These are phyloP conservation scores for Alloplasta piceator DNA, from an alignment of 2,888 invertebrate genomes.

Conservation along the genomic window DNA sequence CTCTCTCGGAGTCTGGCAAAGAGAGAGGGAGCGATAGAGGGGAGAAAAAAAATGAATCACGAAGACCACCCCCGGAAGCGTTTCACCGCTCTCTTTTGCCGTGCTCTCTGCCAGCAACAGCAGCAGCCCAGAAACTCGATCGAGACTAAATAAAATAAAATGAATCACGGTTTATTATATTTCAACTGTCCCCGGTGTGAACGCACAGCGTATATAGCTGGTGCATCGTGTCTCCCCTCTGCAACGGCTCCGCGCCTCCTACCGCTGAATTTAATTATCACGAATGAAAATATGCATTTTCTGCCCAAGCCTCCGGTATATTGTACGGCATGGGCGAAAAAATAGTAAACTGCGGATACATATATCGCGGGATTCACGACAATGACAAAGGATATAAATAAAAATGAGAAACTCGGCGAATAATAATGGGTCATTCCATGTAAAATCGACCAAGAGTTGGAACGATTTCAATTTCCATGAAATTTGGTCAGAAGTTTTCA, in stretches of 20 bases:
- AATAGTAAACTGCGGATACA: no score
- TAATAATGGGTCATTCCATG: no score
- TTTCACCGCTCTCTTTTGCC: not conserved
- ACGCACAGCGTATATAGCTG: not conserved
- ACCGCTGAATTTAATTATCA: conserved; percentile 30
- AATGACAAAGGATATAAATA: no score
- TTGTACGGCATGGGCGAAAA: no score
- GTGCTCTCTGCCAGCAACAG: no score
- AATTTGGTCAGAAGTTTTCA: no score
- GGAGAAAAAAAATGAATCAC: conserved; percentile 5
- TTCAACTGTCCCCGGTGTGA: not conserved
- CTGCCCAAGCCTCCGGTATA: not conserved
- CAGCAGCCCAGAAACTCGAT: conserved; percentile 18
- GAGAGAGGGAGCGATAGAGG: not conserved
- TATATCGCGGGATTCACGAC: no score
- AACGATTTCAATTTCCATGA: no score
- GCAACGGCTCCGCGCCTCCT: not conserved
- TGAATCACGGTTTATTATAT: conserved; percentile 2
- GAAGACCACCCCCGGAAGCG: conserved; percentile 15
- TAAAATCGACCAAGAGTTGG: no score
- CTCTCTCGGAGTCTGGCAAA: not conserved
- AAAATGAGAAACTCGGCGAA: no score
- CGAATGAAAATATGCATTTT: conserved; percentile 28
- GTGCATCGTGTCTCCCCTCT: no score
- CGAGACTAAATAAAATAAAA: conserved; percentile 11